Conservation (phyloP, 35 echinoderm and acorn worm species). For the Nesometra sesokonis region DNA sequence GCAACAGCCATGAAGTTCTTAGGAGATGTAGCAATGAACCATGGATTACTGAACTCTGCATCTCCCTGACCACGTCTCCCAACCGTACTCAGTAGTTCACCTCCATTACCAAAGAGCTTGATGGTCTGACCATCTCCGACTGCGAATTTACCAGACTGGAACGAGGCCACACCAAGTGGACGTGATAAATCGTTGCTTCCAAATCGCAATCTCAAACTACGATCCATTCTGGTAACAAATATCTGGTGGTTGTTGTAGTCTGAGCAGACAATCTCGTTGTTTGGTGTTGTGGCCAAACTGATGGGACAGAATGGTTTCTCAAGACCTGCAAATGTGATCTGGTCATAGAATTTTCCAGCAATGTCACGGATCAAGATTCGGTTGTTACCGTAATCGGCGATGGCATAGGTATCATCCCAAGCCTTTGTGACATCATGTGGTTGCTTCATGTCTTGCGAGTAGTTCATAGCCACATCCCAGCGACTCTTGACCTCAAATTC, state of each 20-base stretch:
- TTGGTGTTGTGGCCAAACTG: neutral
- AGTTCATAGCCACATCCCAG: neutral
- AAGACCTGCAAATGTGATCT: neutral
- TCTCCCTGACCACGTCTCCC: neutral
- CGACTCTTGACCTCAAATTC: neutral
- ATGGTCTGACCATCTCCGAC: neutral
- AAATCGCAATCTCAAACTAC: neutral
- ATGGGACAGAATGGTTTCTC: neutral
- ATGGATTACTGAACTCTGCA: slow-evolving; percentile 2
- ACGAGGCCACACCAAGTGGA: neutral
- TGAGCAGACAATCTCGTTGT: slow-evolving; percentile 1
- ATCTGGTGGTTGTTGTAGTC: slow-evolving; percentile 8
- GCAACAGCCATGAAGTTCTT: slow-evolving; percentile 2
- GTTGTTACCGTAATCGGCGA: slow-evolving; percentile 16
- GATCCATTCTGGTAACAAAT: neutral
- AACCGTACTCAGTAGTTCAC: neutral
- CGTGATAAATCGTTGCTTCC: neutral
- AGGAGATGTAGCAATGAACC: neutral
- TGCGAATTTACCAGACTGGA: neutral
- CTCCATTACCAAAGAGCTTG: neutral
- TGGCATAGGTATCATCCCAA: neutral
- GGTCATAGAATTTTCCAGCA: neutral
- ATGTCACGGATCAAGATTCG: neutral
- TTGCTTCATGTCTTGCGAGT: neutral
- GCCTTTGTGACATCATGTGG: neutral